Base-by-base conservation (phyloP, 2,888 invertebrate genomes). In the Rotaria sp. region DNA sequence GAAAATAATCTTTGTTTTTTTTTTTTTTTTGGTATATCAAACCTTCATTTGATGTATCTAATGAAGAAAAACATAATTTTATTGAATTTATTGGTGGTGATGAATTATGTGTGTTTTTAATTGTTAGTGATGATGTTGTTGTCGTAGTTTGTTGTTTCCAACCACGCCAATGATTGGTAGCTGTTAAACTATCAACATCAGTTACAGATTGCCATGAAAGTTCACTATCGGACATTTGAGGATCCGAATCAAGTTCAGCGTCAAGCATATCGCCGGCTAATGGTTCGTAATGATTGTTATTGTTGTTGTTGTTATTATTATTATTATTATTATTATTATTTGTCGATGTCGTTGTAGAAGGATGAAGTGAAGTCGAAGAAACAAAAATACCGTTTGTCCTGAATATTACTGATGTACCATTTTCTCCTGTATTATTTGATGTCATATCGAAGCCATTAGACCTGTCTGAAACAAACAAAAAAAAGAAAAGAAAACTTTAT, bases 151-250 rank as follows among this genome's bases (percentile, higher is more conserved):
- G 80, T 15, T 45, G 41, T 80, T 80, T 80, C 80, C 80, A 80
- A 26, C 80, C 80, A 41, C 80, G 41, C 80, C 80, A 80, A 45
- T 80, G 80, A 80, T 80, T 80, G 0, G 80, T 45, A 41, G 45
- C 41, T n/a, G 80, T 45, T 45, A 80, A 45, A 80, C 80, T 80
- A 80, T 80, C 80, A 80, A 80, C 80, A 80, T 80, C 80, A 10
- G 80, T 80, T 11, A 80, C 45, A 41, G 80, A 80, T 45, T 80
- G 80, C 80, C 80, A 80, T 26, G 80, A 80, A 26, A 80, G 80
- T 80, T 80, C 80, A 80, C 45, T 45, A 45, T 80, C 80, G n/a
- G 80, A 80, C 45, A 80, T 41, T 80, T 80, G 80, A 80, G 80
- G 80, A 80, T 80, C 80, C 4, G 45, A 45, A 80, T 80, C 80